Evolutionary conservation across 1,140 invertebrate genomes (phyloP).

Genomic region (Choristoneura fumiferana): DNA sequence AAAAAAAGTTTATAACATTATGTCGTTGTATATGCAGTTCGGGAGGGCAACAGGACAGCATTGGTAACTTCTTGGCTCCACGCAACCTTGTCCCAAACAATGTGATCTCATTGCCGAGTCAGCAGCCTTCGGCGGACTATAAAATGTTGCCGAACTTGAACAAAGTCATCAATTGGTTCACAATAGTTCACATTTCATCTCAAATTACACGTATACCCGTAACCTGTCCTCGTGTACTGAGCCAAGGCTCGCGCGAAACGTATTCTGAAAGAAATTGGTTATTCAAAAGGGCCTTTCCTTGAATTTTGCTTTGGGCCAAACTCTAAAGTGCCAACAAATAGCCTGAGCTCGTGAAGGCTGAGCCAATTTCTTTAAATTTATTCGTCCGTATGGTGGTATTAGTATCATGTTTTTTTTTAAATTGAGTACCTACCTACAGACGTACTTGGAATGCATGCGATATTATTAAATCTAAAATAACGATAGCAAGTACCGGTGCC

Average conservation of each 20-base stretch:
- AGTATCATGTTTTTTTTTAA: background rate
- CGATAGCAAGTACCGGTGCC: too few relatives aligned
- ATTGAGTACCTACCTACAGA: too few relatives aligned
- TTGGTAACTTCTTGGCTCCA: too few relatives aligned
- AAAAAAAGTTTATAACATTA: too few relatives aligned
- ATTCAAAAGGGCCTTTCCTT: slow-evolving; percentile 33
- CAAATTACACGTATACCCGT: slow-evolving; percentile 66
- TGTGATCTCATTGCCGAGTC: slow-evolving; percentile 40
- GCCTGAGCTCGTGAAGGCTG: background rate
- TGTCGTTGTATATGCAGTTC: too few relatives aligned
- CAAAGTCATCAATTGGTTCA: slow-evolving; percentile 75
- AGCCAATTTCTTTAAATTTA: background rate
- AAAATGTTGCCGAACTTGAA: slow-evolving; percentile 57
- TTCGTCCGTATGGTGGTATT: background rate
- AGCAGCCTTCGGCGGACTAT: slow-evolving; percentile 53
- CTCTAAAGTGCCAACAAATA: slow-evolving; percentile 27
- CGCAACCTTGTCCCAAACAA: slow-evolving; percentile 4
- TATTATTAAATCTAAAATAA: too few relatives aligned
- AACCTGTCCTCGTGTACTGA: slow-evolving; percentile 44
- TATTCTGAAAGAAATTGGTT: slow-evolving; percentile 35
- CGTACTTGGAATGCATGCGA: too few relatives aligned
- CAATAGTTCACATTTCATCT: slow-evolving; percentile 71
- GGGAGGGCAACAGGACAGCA: too few relatives aligned
- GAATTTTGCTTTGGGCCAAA: slow-evolving; percentile 44
- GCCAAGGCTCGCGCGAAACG: slow-evolving; percentile 31